phyloP scores from a whole-genome alignment of 64 coral and sea anemone species.

The Montipora foliosa region DNA sequence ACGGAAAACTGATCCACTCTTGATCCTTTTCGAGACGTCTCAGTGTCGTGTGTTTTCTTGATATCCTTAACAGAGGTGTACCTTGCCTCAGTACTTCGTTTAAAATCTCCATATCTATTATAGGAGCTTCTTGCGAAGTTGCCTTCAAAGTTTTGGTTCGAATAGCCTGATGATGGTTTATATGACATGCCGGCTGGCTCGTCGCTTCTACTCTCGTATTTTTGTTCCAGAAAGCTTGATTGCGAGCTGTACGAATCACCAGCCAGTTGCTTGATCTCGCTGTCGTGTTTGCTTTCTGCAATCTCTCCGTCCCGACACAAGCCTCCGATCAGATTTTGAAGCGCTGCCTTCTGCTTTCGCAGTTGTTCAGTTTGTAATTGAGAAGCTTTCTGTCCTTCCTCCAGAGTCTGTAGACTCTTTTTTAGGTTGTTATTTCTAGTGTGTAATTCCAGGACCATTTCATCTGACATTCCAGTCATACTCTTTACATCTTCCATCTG shows the following conservation, averaged over 20 bases:
- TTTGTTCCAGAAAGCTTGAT: neutral
- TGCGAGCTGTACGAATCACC: neutral
- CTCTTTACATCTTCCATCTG: slow-evolving; percentile 74
- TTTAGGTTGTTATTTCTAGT: slow-evolving; percentile 74
- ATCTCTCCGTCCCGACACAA: slow-evolving; percentile 8
- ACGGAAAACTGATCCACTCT: neutral
- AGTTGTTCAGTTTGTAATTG: slow-evolving; percentile 88
- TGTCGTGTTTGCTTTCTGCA: neutral
- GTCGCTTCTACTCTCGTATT: neutral
- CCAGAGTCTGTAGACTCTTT: slow-evolving; percentile 68
- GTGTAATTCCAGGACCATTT: slow-evolving; percentile 75
- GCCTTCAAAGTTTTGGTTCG: neutral
- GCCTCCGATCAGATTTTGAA: slow-evolving; percentile 64
- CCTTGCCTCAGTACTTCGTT: neutral
- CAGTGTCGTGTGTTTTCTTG: neutral
- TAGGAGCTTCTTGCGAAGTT: neutral
- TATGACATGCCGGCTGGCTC: neutral
- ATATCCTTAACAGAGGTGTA: neutral
- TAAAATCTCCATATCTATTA: neutral
- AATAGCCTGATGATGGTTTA: neutral
- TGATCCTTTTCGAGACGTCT: neutral
- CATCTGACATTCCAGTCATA: slow-evolving; percentile 75
- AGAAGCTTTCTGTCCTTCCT: slow-evolving; percentile 82
- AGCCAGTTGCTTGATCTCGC: neutral
- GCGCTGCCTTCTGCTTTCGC: slow-evolving; percentile 47